Evolutionary conservation across 53 echinoderm and acorn worm genomes (phyloP).

Genomic region (Actinopyga echinites): DNA sequence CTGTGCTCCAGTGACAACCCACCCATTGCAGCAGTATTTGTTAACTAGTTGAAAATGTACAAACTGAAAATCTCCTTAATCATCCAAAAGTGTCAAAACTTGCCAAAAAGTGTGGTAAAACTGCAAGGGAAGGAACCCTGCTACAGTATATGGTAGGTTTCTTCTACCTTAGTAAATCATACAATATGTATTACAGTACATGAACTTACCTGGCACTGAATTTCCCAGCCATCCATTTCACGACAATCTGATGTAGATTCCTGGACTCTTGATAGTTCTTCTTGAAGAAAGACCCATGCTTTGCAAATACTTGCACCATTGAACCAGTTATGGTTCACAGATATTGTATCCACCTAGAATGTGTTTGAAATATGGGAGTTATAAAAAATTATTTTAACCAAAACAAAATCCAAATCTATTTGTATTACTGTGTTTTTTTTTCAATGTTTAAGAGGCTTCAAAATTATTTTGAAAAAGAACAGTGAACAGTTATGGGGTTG

Average conservation of each 20-base stretch:
- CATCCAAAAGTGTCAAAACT: no score
- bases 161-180: background rate
- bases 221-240: slow-evolving; percentile 88
- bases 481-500: no score
- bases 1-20: no score
- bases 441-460: background rate
- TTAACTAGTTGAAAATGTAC: no score
- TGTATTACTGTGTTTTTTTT: background rate
- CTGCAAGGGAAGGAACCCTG: no score
- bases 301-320: slow-evolving; percentile 87
- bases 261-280: slow-evolving; percentile 70
- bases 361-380: background rate
- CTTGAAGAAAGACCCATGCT: slow-evolving; percentile 75
- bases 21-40: no score
- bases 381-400: background rate
- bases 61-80: no score
- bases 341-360: slow-evolving; percentile 88
- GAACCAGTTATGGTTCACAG: slow-evolving; percentile 98
- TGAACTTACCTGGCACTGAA: slow-evolving; percentile 84
- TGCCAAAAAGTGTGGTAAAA: no score
- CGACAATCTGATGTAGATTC: slow-evolving; percentile 82
- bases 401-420: no score
- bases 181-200: background rate
- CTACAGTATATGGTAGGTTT: background rate
- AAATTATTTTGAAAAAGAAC: no score